Percentiles rank a stretch among this genome's conserved stretches.
These are phyloP conservation scores for Notarius lentiginosus DNA, from an alignment of 2,113 vertebrate species.

Conservation along the genomic window DNA sequence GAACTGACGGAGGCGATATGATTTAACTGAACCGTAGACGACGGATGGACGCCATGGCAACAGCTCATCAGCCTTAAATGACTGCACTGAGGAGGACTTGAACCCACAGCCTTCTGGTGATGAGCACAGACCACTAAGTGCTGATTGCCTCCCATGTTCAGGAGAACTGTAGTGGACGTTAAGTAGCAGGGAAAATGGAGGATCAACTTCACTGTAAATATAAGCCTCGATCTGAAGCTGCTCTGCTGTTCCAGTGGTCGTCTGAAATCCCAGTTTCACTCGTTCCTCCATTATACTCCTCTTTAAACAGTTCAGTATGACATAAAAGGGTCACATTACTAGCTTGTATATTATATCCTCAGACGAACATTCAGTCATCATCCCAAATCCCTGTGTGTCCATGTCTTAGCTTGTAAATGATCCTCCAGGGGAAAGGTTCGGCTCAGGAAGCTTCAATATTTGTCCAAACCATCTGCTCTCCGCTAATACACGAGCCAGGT, in stretches of 20 bases:
- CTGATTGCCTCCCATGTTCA: neutral
- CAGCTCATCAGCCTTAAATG: neutral
- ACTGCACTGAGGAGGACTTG: neutral
- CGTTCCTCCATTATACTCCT: neutral
- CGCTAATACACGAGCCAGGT: neutral
- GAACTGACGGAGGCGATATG: too few relatives aligned
- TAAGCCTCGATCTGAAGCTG: neutral
- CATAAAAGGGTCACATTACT: neutral
- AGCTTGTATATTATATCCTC: neutral
- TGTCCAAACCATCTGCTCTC: slow-evolving; percentile 3
- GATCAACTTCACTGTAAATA: too few relatives aligned
- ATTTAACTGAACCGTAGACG: too few relatives aligned
- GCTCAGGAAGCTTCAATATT: neutral
- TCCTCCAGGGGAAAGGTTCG: neutral
- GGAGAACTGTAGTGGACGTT: neutral
- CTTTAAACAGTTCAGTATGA: neutral
- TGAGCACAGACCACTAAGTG: neutral
- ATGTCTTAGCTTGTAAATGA: neutral
- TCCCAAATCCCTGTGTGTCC: neutral
- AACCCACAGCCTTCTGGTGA: neutral
- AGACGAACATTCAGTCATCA: neutral
- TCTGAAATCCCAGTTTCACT: neutral
- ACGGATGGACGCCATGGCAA: too few relatives aligned
- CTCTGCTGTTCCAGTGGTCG: neutral
- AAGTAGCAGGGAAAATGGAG: too few relatives aligned